Conservation (phyloP, 2,113 vertebrate genomes). For the Lophius piscatorius region DNA sequence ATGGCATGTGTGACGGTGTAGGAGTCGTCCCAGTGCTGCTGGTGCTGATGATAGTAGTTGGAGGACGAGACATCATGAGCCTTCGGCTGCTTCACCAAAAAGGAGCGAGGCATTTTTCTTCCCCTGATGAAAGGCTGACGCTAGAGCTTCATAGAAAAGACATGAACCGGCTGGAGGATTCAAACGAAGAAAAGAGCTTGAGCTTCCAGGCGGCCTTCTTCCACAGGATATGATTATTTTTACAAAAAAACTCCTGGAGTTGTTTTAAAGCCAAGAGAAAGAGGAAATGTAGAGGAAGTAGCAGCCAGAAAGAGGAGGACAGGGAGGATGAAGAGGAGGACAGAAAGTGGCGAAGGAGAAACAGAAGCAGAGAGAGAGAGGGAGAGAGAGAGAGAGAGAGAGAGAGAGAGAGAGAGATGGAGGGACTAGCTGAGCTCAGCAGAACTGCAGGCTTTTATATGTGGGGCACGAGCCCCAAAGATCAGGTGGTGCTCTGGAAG, state of each 20-base stretch:
- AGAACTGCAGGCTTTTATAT: conserved; percentile 73
- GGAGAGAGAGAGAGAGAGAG: conserved; percentile 19
- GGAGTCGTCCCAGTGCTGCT: conserved; percentile 56
- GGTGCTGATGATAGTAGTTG: conserved; percentile 53
- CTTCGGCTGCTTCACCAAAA: conserved; percentile 75
- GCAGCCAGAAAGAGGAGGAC: conserved; percentile 28
- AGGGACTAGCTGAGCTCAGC: conserved; percentile 73
- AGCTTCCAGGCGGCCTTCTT: conserved; percentile 20
- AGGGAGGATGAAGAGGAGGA: conserved; percentile 40
- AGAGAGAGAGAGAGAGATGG: conserved; percentile 32
- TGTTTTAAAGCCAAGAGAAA: conserved; percentile 17
- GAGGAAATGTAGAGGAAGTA: conserved; percentile 15
- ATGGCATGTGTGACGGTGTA: conserved; percentile 66
- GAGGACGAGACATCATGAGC: conserved; percentile 61
- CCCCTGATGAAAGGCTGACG: conserved; percentile 11
- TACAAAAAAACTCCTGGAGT: background rate
- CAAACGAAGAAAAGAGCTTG: conserved; percentile 4
- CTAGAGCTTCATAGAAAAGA: conserved; percentile 48
- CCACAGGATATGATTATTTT: conserved; percentile 12
- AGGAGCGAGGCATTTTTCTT: conserved; percentile 72
- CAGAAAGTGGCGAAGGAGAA: conserved; percentile 39
- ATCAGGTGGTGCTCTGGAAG: conserved; percentile 74
- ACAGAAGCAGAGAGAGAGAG: conserved; percentile 28
- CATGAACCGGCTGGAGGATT: background rate
- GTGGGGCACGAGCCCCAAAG: conserved; percentile 64